Evolutionary conservation across 2,888 invertebrate genomes (phyloP).

Genomic region (Tineola bisselliella): DNA sequence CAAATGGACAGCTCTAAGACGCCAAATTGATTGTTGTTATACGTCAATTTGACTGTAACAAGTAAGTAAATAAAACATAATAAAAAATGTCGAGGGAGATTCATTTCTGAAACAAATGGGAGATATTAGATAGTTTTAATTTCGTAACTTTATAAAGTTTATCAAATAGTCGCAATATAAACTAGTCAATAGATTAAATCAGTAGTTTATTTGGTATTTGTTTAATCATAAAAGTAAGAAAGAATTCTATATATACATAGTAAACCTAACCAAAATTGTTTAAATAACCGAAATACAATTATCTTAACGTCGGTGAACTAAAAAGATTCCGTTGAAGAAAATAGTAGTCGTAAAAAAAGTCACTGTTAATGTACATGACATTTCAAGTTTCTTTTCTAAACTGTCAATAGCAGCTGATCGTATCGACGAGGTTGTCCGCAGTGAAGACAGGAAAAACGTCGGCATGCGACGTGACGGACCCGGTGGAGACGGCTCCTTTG

Average conservation of each 20-base stretch:
- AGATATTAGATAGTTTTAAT: not conserved
- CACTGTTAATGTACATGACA: slow-evolving; percentile 10
- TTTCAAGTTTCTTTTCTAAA: not conserved
- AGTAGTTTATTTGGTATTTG: too few species aligned
- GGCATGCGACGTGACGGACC: slow-evolving; percentile 5
- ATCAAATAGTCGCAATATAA: too few species aligned
- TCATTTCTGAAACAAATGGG: not conserved
- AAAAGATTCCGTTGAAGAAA: not conserved
- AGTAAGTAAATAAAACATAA: not conserved
- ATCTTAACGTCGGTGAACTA: not conserved
- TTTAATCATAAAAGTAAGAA: too few species aligned
- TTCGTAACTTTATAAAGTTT: not conserved
- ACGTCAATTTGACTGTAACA: slow-evolving; percentile 40
- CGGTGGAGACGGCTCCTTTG: not conserved
- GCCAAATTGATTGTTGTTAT: slow-evolving; percentile 59
- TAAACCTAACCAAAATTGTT: too few species aligned
- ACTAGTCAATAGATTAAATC: too few species aligned
- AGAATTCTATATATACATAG: too few species aligned
- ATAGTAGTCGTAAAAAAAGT: not conserved
- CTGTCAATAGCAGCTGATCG: slow-evolving; percentile 12
- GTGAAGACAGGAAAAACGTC: slow-evolving; percentile 7
- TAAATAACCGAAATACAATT: not conserved
- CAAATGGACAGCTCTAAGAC: slow-evolving; percentile 53
- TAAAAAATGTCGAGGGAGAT: not conserved
- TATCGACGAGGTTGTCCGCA: slow-evolving; percentile 2